These are phyloP conservation scores for Chitala chitala DNA, from an alignment of 2,113 vertebrate genomes.

Conservation along the genomic window DNA sequence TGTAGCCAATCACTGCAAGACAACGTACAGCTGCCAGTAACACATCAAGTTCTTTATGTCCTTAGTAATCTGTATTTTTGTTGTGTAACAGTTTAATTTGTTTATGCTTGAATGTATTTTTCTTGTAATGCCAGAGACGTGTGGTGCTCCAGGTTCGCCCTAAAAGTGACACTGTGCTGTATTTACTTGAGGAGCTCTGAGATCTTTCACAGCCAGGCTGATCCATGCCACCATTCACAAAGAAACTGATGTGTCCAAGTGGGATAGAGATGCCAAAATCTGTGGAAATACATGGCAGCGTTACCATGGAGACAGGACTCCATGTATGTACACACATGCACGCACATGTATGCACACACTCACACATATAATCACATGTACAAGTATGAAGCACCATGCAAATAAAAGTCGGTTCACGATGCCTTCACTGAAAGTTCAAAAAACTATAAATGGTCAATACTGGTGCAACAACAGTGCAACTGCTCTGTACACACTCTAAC, in stretches of 20 bases:
- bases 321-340: background rate
- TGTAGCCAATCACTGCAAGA: slow-evolving; percentile 75
- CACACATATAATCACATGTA: too few relatives aligned
- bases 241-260: slow-evolving; percentile 90
- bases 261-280: slow-evolving; percentile 93
- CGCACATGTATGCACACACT: background rate
- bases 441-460: too few relatives aligned
- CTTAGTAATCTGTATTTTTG: slow-evolving; percentile 7
- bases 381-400: too few relatives aligned
- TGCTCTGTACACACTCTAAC: background rate
- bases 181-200: slow-evolving; percentile 55
- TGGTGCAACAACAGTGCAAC: too few relatives aligned
- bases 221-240: slow-evolving; percentile 86
- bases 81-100: background rate
- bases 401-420: too few relatives aligned
- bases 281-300: slow-evolving; percentile 47
- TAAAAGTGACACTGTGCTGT: background rate
- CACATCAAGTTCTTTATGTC: slow-evolving; percentile 26
- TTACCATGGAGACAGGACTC: background rate
- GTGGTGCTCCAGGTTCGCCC: too few relatives aligned
- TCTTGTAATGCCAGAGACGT: background rate
- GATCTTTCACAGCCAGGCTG: slow-evolving; percentile 77
- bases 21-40: slow-evolving; percentile 53
- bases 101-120: background rate
- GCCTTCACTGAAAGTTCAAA: too few relatives aligned